Evolutionary conservation across 2,888 invertebrate species (phyloP), one percentile per base, ranked within the genome.

Genomic region (Drosophila falleni): DNA sequence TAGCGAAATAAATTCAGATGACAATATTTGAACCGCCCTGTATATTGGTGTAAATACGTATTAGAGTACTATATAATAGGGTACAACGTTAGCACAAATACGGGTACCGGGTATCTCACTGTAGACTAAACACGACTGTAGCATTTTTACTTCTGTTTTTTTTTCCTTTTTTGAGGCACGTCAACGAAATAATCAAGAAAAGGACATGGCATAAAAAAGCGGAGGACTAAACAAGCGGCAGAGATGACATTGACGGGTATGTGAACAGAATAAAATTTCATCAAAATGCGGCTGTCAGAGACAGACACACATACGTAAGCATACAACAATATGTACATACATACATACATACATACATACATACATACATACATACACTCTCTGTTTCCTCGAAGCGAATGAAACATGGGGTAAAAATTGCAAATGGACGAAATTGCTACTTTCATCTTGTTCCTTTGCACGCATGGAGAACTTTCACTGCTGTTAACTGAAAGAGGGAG

Each of bases 171-270:
- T 42, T 56, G 54, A 44, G 71, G 67, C 83, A 90, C 80, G 89
- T 87, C 90, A 90, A 80, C 90, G 79, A 87, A 89, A 90, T 90
- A 90, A 89, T 90, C 90, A 87, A 81, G 80, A 84, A 80, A 83
- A 73, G 76, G 85, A 74, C 75, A 77, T 69, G 68, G 47, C 61
- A 71, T 71, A 23, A 81, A 87, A 76, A 69, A 75, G 74, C 69
- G 66, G 35, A 62, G 73, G 71, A 63, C 74, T 77, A 81, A 89
- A 82, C 86, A 78, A 77, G 87, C 84, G 68, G 70, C 84, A 80
- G 78, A 89, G 74, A 83, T 90, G 86, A 90, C 90, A 90, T 90
- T 89, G 89, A 90, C 83, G 89, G 74, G 69, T 87, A 81, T 85
- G 90, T 82, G 84, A 79, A 82, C 76, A 69, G 91, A 90, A 87